A percentile compares a stretch with the other conserved stretches of the same genome.
phyloP scores from a whole-genome alignment of 2,113 vertebrate species.

The Hyperopisus bebe region DNA sequence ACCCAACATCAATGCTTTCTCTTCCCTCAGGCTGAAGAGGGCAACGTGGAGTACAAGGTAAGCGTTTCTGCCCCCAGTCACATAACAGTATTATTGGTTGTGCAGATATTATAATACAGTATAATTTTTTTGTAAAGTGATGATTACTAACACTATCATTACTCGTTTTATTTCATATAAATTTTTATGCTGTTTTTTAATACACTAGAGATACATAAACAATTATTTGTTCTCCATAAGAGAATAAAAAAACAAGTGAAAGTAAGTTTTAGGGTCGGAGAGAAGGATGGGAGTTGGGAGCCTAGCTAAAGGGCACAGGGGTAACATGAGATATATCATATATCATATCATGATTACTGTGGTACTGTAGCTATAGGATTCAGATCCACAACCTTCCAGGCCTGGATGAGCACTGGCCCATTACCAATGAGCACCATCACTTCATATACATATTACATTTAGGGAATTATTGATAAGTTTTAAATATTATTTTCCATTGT shows the following conservation, averaged over 20 bases:
- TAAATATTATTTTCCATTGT: not conserved
- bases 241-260: not conserved
- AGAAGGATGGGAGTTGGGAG: not conserved
- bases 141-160: not conserved
- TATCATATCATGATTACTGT: not conserved
- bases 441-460: not conserved
- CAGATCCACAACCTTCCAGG: not conserved
- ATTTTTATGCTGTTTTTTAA: not conserved
- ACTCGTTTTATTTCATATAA: not conserved
- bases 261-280: too few species aligned
- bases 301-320: not conserved
- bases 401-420: not conserved
- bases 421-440: not conserved
- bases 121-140: not conserved
- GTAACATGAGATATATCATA: not conserved
- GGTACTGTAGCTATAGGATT: not conserved
- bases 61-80: constrained; percentile 33
- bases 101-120: not conserved
- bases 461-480: not conserved
- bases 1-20: constrained; percentile 17
- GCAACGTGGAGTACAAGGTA: constrained; percentile 99
- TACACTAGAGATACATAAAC: not conserved
- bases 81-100: not conserved
- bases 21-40: constrained; percentile 84
- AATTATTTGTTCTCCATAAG: not conserved